phyloP scores from a whole-genome alignment of 2,113 vertebrate species.

The Myanophis thanlyinensis region DNA sequence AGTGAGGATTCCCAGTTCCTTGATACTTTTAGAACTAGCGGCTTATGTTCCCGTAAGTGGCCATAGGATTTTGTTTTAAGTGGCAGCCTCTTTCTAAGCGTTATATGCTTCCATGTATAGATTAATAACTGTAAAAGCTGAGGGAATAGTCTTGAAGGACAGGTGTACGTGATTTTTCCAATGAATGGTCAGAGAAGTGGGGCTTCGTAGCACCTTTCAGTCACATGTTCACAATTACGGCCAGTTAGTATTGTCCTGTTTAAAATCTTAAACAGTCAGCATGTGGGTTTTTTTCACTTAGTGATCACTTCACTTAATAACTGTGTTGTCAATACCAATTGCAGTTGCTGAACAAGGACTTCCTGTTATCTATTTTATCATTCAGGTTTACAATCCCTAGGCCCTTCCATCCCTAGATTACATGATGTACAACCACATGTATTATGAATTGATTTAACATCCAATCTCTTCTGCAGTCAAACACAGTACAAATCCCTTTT shows the following conservation, averaged over 20 bases:
- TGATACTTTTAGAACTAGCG: background rate
- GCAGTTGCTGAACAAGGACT: background rate
- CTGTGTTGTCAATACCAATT: background rate
- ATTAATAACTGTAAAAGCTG: background rate
- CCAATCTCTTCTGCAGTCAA: background rate
- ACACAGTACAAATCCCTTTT: background rate
- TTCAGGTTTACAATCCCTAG: background rate
- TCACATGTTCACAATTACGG: background rate
- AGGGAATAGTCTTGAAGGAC: background rate
- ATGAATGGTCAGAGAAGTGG: background rate
- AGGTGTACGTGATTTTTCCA: background rate
- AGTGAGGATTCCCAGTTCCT: background rate
- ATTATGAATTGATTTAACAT: background rate
- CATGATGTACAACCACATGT: background rate
- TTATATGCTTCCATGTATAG: background rate
- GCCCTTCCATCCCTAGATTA: background rate
- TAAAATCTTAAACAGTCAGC: background rate
- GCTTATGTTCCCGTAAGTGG: background rate
- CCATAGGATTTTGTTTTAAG: background rate
- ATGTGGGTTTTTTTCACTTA: background rate
- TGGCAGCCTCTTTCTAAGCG: background rate
- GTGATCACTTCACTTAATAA: background rate
- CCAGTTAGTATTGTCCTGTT: background rate
- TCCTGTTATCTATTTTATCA: background rate
- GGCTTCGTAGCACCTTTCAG: background rate